These are phyloP conservation scores for Neolamprologus toae DNA, from an alignment of 2,113 vertebrate species.

Conservation along the genomic window DNA sequence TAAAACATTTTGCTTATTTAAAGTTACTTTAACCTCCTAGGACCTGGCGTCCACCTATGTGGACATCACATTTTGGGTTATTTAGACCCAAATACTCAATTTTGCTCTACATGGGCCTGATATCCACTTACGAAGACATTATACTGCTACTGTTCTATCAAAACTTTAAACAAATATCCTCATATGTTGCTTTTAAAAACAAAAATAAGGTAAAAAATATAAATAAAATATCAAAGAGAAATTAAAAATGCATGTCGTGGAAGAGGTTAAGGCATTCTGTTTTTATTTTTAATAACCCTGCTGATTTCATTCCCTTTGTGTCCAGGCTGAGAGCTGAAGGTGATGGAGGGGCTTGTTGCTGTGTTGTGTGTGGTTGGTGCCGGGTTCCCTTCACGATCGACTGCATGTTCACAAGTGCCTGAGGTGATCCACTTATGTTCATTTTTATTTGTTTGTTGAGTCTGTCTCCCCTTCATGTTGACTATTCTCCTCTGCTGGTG, in stretches of 20 bases:
- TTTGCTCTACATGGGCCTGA: neutral
- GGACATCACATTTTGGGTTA: neutral
- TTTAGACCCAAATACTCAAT: neutral
- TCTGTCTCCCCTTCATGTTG: neutral
- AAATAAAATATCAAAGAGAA: neutral
- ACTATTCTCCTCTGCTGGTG: fast-evolving
- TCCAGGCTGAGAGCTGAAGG: fast-evolving
- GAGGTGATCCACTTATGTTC: neutral
- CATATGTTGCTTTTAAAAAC: fast-evolving
- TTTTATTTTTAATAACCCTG: neutral
- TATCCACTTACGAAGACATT: fast-evolving
- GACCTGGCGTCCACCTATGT: neutral
- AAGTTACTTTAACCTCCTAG: neutral
- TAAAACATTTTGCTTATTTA: neutral
- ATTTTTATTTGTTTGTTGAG: neutral
- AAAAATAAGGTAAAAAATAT: neutral
- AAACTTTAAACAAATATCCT: fast-evolving
- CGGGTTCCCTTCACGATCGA: neutral
- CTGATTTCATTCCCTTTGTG: neutral
- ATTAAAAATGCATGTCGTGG: neutral
- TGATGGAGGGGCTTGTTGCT: fast-evolving
- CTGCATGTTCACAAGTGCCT: neutral
- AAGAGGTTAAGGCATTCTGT: neutral
- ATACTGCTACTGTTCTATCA: neutral
- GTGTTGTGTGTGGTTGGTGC: neutral